phyloP scores from a whole-genome alignment of 2,888 invertebrate genomes.

The Acleris literana region DNA sequence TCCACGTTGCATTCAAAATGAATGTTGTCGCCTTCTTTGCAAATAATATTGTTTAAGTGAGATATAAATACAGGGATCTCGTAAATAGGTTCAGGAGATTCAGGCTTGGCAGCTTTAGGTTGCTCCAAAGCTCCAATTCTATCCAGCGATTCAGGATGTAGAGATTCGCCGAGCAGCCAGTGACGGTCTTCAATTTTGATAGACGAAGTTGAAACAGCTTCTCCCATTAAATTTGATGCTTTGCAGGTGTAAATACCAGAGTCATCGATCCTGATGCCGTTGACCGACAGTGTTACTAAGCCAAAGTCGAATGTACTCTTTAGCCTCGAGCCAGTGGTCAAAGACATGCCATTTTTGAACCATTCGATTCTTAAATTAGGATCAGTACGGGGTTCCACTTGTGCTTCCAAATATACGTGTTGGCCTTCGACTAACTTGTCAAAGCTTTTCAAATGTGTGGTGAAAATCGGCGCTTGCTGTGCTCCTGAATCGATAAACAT shows the following conservation, averaged over 20 bases:
- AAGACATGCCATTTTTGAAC: slow-evolving; percentile 95
- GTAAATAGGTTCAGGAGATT: slow-evolving; percentile 89
- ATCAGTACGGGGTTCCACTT: slow-evolving; percentile 95
- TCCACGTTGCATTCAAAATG: slow-evolving; percentile 97
- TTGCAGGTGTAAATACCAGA: slow-evolving; percentile 98
- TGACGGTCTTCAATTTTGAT: slow-evolving; percentile 95
- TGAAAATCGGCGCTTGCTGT: slow-evolving; percentile 97
- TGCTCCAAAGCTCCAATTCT: slow-evolving; percentile 94
- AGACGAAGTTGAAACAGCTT: slow-evolving; percentile 96
- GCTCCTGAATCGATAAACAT: slow-evolving; percentile 93
- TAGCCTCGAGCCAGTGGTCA: slow-evolving; percentile 94
- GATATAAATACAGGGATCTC: slow-evolving; percentile 95
- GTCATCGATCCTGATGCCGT: slow-evolving; percentile 93
- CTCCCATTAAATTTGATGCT: slow-evolving; percentile 95
- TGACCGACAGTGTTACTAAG: slow-evolving; percentile 95
- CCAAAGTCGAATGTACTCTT: slow-evolving; percentile 99
- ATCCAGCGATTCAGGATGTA: slow-evolving; percentile 94
- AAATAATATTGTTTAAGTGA: slow-evolving; percentile 95
- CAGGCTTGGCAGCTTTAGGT: slow-evolving; percentile 86
- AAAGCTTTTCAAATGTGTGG: slow-evolving; percentile 93
- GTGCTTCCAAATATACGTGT: slow-evolving; percentile 93
- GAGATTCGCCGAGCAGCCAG: slow-evolving; percentile 93
- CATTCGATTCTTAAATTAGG: slow-evolving; percentile 94
- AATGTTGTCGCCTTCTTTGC: slow-evolving; percentile 93
- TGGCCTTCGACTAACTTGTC: slow-evolving; percentile 94